Percentiles rank a stretch among this genome's conserved stretches.
phyloP scores from a whole-genome alignment of 2,797 vertebrate species.

The Rhinella marina region DNA sequence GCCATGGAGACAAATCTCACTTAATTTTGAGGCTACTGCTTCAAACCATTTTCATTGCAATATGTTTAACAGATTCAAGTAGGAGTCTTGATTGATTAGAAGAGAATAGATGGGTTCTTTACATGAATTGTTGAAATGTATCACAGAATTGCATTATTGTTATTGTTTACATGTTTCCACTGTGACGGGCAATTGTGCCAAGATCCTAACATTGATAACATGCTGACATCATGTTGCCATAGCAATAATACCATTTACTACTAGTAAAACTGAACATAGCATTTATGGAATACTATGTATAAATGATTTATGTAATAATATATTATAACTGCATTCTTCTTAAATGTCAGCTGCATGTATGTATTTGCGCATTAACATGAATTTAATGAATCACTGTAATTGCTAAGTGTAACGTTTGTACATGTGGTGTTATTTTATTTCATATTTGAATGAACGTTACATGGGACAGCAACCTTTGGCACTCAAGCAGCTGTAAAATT shows the following conservation, averaged over 20 bases:
- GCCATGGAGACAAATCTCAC: neutral
- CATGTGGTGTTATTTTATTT: no score
- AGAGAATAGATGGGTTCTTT: neutral
- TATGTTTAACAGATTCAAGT: neutral
- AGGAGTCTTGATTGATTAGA: neutral
- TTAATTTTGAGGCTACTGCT: neutral
- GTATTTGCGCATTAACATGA: no score
- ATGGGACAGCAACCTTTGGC: no score
- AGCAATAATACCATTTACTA: neutral
- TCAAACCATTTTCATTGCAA: neutral
- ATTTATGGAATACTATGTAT: no score
- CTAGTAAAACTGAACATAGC: neutral
- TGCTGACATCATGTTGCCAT: neutral
- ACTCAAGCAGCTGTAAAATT: no score
- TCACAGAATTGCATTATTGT: neutral
- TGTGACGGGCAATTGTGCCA: neutral
- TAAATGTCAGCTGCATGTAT: no score
- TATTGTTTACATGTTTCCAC: neutral
- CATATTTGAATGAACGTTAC: no score
- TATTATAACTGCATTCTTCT: no score
- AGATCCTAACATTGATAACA: neutral
- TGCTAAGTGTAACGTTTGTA: no score
- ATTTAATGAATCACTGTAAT: no score
- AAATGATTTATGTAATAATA: no score
- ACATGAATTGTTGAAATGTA: neutral